A percentile compares a stretch with the other conserved stretches of the same genome.
phyloP scores from a whole-genome alignment of 2,888 invertebrate genomes.

The Malacosoma neustria region DNA sequence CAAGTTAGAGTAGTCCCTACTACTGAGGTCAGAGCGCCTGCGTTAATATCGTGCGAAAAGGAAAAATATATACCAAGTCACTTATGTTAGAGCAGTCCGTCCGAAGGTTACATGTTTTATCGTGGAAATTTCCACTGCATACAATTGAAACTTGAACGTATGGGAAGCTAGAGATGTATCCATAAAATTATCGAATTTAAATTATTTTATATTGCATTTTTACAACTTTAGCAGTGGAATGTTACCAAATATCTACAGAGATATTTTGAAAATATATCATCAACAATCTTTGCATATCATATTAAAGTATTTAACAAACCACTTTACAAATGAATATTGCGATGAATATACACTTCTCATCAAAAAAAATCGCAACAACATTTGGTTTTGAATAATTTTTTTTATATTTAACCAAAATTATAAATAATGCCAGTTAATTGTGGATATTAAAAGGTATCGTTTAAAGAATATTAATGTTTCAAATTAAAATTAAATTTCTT shows the following conservation, averaged over 20 bases:
- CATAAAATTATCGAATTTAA: conserved; percentile 20
- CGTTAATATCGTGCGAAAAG: conserved; percentile 52
- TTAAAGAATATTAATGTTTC: too few relatives aligned
- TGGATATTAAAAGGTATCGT: too few relatives aligned
- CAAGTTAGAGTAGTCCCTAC: conserved; percentile 42
- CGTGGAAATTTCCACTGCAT: conserved; percentile 73
- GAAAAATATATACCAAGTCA: conserved; percentile 32
- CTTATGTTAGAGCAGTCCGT: conserved; percentile 35
- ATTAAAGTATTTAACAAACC: too few relatives aligned
- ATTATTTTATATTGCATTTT: not conserved
- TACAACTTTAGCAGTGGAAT: not conserved
- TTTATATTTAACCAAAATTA: too few relatives aligned
- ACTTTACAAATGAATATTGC: too few relatives aligned
- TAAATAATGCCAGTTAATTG: too few relatives aligned
- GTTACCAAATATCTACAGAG: not conserved
- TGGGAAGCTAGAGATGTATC: conserved; percentile 36
- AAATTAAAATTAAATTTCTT: too few relatives aligned
- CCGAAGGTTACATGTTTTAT: conserved; percentile 66
- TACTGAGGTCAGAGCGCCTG: conserved; percentile 65
- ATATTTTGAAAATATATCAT: too few relatives aligned
- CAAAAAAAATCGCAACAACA: too few relatives aligned
- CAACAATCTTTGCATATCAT: too few relatives aligned
- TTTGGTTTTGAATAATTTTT: too few relatives aligned
- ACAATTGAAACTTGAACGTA: conserved; percentile 69
- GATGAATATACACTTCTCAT: too few relatives aligned